A percentile compares a stretch with the other conserved stretches of the same genome.
phyloP scores from a whole-genome alignment of 1,140 invertebrate species.

The Micrasema longulum region DNA sequence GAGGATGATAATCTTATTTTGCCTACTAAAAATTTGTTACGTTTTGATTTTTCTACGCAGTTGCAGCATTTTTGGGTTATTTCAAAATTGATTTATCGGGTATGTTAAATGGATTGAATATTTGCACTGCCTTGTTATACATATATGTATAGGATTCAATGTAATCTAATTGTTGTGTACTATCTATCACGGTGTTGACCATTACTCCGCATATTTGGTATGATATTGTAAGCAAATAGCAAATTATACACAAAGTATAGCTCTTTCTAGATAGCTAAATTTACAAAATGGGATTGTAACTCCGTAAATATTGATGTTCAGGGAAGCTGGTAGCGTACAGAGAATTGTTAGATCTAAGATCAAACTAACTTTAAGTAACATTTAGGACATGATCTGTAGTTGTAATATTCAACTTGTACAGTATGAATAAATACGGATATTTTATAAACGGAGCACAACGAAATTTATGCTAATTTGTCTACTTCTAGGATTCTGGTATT shows the following conservation, averaged over 20 bases:
- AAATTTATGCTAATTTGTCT: conserved; percentile 34
- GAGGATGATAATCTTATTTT: too few species aligned
- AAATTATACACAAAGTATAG: conserved; percentile 44
- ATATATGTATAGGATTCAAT: conserved; percentile 30
- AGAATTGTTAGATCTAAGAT: conserved; percentile 32
- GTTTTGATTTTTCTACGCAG: neutral
- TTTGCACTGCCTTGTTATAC: conserved; percentile 44
- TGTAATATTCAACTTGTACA: conserved; percentile 37
- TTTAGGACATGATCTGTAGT: conserved; percentile 33
- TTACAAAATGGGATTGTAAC: conserved; percentile 35
- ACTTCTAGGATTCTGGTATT: conserved; percentile 21
- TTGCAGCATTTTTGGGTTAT: neutral
- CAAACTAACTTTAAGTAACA: conserved; percentile 32
- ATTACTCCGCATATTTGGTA: conserved; percentile 33
- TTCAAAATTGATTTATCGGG: too few species aligned
- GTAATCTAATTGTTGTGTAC: conserved; percentile 35
- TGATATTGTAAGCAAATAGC: conserved; percentile 30
- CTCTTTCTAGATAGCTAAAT: conserved; percentile 44
- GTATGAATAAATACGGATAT: conserved; percentile 34
- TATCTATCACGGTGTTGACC: conserved; percentile 12
- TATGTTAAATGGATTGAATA: conserved; percentile 6
- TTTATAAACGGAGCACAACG: conserved; percentile 45
- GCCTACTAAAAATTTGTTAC: neutral
- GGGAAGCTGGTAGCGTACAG: conserved; percentile 3
- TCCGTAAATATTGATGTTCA: neutral